These are phyloP conservation scores for Solen grandis DNA, from an alignment of 1,140 invertebrate species.

Conservation along the genomic window DNA sequence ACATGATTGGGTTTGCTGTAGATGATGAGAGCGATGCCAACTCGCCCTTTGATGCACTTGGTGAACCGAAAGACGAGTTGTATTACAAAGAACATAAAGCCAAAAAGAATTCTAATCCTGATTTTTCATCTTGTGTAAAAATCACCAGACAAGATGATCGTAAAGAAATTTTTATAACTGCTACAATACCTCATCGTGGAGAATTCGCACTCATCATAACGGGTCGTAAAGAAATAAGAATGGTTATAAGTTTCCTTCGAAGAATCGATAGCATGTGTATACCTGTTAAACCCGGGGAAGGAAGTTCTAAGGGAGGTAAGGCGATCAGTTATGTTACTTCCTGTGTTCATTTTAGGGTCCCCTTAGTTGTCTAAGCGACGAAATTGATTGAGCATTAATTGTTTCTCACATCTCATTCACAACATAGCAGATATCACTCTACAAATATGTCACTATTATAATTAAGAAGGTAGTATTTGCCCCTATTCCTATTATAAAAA, in stretches of 20 bases:
- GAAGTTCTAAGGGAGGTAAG: conserved; percentile 23
- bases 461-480: no score
- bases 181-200: conserved; percentile 21
- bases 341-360: not conserved
- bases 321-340: not conserved
- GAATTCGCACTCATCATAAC: conserved; percentile 36
- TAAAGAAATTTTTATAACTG: conserved; percentile 16
- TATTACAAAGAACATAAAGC: no score
- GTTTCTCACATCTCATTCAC: no score
- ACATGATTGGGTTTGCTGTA: conserved; percentile 5
- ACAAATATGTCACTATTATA: no score
- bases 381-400: no score
- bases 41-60: conserved; percentile 14
- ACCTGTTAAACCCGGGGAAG: conserved; percentile 12
- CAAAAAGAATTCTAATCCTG: no score
- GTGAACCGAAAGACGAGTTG: no score
- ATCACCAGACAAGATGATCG: not conserved
- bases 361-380: no score
- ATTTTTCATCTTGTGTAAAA: conserved; percentile 23
- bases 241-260: not conserved
- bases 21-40: not conserved
- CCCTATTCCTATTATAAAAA: no score
- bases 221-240: not conserved
- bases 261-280: conserved; percentile 15
- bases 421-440: no score